phyloP scores from a whole-genome alignment of 2,888 invertebrate species.

The Camponotus fellah region DNA sequence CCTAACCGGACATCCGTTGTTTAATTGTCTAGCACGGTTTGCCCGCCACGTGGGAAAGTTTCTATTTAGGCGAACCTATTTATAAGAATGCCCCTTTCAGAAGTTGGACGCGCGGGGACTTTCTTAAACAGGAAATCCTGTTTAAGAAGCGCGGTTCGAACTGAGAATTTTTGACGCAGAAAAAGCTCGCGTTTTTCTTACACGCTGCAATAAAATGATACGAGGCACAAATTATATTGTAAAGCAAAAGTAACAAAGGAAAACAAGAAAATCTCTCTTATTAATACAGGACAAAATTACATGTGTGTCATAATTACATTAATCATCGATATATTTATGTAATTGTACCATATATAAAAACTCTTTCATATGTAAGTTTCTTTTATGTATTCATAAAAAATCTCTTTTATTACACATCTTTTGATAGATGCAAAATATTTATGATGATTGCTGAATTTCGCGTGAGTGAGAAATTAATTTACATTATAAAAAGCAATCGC shows the following conservation, averaged over 20 bases:
- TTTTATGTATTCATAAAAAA: background rate
- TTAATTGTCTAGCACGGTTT: slow-evolving; percentile 79
- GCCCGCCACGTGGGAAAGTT: slow-evolving; percentile 79
- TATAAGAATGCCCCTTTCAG: slow-evolving; percentile 65
- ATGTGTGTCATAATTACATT: background rate
- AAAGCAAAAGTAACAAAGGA: background rate
- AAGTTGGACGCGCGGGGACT: slow-evolving; percentile 59
- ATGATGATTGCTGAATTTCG: background rate
- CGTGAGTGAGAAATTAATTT: background rate
- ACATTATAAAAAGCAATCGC: slow-evolving; percentile 3
- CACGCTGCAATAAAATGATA: background rate
- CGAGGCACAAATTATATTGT: background rate
- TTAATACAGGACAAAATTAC: background rate
- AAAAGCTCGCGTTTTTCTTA: slow-evolving; percentile 42
- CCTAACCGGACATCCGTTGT: slow-evolving; percentile 81
- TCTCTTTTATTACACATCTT: background rate
- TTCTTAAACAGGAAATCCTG: slow-evolving; percentile 79
- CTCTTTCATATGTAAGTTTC: background rate
- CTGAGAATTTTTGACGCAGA: slow-evolving; percentile 66
- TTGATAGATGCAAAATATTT: background rate
- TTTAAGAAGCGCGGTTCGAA: slow-evolving; percentile 72
- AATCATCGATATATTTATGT: background rate
- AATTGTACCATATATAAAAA: background rate
- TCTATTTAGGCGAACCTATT: slow-evolving; percentile 79
- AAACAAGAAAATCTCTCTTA: background rate